A percentile compares a stretch with the other conserved stretches of the same genome.
phyloP scores from a whole-genome alignment of 2,113 vertebrate genomes.

The Eubucco bourcierii region DNA sequence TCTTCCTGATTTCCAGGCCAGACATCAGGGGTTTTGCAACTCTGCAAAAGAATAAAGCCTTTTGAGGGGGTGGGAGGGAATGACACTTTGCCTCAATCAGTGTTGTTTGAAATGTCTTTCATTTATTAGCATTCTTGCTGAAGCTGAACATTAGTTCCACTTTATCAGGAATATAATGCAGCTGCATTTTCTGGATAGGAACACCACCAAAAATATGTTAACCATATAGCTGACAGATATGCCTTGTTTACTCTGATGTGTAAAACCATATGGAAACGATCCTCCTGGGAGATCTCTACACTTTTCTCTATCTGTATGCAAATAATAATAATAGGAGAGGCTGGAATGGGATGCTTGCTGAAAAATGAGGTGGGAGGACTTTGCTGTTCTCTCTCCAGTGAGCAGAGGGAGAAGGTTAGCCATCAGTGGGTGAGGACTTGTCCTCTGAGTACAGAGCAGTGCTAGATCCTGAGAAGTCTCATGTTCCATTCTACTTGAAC shows the following conservation, averaged over 20 bases:
- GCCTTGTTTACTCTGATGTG: conserved; percentile 2
- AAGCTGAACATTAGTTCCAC: conserved; percentile 7
- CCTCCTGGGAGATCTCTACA: background rate
- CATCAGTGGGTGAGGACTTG: background rate
- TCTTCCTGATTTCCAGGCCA: background rate
- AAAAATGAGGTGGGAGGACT: background rate
- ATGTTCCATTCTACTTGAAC: background rate
- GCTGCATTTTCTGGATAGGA: conserved; percentile 63
- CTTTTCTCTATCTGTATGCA: background rate
- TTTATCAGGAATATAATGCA: conserved; percentile 59
- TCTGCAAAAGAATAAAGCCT: background rate
- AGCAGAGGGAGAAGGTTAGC: background rate
- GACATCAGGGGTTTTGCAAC: background rate
- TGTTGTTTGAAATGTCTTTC: conserved; percentile 52
- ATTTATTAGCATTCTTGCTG: conserved; percentile 52
- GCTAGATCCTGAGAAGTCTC: background rate
- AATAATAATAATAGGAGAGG: background rate
- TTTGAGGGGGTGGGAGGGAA: background rate
- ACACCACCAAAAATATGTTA: conserved; percentile 48
- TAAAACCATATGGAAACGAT: background rate
- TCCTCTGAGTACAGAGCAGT: background rate
- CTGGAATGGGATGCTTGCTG: background rate
- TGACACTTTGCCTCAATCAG: conserved; percentile 34
- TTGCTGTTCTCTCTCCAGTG: background rate
- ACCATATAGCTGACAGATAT: conserved; percentile 6